Evolutionary conservation across 2,888 invertebrate species (phyloP).

Genomic region (Eristalis pertinax): DNA sequence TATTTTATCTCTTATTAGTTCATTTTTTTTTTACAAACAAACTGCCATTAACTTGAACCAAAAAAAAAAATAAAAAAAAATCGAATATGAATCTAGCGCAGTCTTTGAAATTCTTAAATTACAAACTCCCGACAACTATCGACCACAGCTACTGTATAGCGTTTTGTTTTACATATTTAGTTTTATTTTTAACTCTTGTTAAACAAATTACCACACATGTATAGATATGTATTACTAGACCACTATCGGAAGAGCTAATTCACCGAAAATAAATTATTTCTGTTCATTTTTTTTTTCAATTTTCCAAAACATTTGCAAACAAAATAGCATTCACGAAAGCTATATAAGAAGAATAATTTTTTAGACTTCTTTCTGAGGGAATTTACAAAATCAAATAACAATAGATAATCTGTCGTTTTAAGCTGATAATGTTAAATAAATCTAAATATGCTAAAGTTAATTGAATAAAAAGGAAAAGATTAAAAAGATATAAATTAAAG

Average conservation of each 20-base stretch:
- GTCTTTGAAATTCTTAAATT: constrained; percentile 19
- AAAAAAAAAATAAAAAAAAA: constrained; percentile 21
- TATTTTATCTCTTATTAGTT: constrained; percentile 61
- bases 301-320: neutral
- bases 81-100: constrained; percentile 21
- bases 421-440: constrained; percentile 35
- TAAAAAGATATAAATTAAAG: constrained; percentile 53
- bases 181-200: constrained; percentile 24
- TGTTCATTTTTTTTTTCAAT: too few relatives aligned
- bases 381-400: constrained; percentile 15
- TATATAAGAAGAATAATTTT: neutral
- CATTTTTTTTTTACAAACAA: constrained; percentile 62
- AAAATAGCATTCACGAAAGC: too few relatives aligned
- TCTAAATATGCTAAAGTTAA: constrained; percentile 47
- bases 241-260: constrained; percentile 18
- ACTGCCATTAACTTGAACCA: constrained; percentile 69
- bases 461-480: constrained; percentile 52
- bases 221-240: constrained; percentile 32
- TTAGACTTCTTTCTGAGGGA: constrained; percentile 27
- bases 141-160: constrained; percentile 18
- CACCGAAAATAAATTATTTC: neutral
- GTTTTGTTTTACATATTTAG: constrained; percentile 33
- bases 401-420: constrained; percentile 41
- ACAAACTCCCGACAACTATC: neutral
- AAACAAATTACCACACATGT: constrained; percentile 24